phyloP scores from a whole-genome alignment of 2,888 invertebrate species.

The Epistrophe eligans region DNA sequence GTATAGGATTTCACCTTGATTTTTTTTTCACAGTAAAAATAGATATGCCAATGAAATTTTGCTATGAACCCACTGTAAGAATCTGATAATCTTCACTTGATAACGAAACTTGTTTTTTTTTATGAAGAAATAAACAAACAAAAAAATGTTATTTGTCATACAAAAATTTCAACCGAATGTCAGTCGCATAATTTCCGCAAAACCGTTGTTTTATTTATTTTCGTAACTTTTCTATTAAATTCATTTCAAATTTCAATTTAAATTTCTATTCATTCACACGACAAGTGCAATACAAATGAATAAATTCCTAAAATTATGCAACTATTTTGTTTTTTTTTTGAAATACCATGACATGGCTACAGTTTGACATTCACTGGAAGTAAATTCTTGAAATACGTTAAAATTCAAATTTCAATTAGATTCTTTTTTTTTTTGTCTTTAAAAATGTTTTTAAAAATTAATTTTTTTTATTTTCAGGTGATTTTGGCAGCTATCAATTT shows the following conservation, averaged over 20 bases:
- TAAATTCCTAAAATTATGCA: neutral
- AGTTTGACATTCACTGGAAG: neutral
- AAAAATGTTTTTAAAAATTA: neutral
- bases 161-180: too few species aligned
- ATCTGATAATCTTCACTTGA: too few species aligned
- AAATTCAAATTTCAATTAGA: neutral
- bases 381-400: neutral
- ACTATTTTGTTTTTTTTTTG: neutral
- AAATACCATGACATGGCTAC: neutral
- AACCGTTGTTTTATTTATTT: too few species aligned
- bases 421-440: neutral
- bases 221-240: neutral
- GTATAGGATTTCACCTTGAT: too few species aligned
- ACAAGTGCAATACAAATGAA: neutral
- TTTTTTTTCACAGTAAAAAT: too few species aligned
- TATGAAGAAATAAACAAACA: too few species aligned
- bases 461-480: constrained; percentile 85
- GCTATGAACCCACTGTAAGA: too few species aligned
- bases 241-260: neutral
- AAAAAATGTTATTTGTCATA: too few species aligned
- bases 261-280: neutral
- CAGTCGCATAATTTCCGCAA: too few species aligned
- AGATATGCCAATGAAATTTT: too few species aligned
- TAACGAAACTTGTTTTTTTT: too few species aligned
- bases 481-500: constrained; percentile 92